Conservation (phyloP, 2,888 invertebrate species). For the Cephus nigrinus region DNA sequence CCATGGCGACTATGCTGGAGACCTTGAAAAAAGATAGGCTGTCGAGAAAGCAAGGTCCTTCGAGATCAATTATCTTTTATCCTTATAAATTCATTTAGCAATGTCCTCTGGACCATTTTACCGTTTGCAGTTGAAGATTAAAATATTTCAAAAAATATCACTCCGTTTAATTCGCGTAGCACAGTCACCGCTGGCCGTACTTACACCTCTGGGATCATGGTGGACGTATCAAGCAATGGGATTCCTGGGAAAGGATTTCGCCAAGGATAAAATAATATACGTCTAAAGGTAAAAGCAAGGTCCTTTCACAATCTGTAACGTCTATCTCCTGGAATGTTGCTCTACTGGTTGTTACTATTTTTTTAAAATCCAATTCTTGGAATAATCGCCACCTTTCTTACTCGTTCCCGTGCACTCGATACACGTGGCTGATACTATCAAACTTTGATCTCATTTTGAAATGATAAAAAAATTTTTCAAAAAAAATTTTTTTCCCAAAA, state of each 20-base stretch:
- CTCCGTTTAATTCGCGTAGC: not conserved
- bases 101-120: not conserved
- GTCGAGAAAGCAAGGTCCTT: conserved; percentile 1
- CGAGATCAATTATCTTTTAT: not conserved
- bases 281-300: not conserved
- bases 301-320: not conserved
- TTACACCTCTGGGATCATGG: not conserved
- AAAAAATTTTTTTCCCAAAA: not conserved
- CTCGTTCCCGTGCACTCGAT: not conserved
- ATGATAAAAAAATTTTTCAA: not conserved
- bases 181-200: not conserved
- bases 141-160: not conserved
- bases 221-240: not conserved
- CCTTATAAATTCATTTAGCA: not conserved
- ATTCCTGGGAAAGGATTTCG: not conserved
- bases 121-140: not conserved
- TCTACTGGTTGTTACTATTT: not conserved
- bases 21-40: not conserved
- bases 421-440: not conserved
- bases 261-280: not conserved
- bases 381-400: not conserved
- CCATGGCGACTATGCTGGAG: not conserved
- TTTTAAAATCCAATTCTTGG: not conserved
- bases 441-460: not conserved
- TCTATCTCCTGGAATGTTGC: not conserved